phyloP scores from a whole-genome alignment of 2,888 invertebrate species.

The Uropetala carovei region DNA sequence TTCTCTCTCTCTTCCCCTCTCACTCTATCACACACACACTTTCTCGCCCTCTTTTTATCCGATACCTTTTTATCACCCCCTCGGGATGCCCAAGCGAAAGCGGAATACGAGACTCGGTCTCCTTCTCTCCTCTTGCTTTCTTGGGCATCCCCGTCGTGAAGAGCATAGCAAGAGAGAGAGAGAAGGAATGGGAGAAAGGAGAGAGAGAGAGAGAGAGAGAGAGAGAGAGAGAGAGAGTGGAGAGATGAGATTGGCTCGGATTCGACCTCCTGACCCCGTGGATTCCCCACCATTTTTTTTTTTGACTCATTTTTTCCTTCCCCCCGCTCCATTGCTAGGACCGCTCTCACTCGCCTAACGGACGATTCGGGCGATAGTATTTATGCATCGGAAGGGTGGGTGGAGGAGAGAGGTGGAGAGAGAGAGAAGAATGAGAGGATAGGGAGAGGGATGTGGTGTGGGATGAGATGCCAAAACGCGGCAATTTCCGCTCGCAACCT shows the following conservation, averaged over 20 bases:
- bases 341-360: slow-evolving; percentile 21
- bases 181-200: too few relatives aligned
- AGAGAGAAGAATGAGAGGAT: not conserved
- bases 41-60: not conserved
- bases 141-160: too few relatives aligned
- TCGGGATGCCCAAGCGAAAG: too few relatives aligned
- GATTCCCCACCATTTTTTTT: not conserved
- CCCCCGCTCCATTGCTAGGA: not conserved
- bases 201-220: too few relatives aligned
- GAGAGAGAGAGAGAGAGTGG: too few relatives aligned
- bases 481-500: not conserved
- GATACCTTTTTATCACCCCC: not conserved
- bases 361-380: not conserved
- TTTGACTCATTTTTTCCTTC: not conserved
- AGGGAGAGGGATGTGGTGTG: not conserved
- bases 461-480: not conserved
- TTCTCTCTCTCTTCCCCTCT: not conserved
- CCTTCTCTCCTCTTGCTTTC: too few relatives aligned
- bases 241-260: not conserved
- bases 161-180: too few relatives aligned
- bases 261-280: not conserved
- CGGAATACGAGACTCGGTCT: too few relatives aligned
- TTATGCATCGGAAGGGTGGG: not conserved
- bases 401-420: not conserved
- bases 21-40: not conserved